A percentile compares a stretch with the other conserved stretches of the same genome.
phyloP scores from a whole-genome alignment of 2,888 invertebrate species.

The Microplitis deprimator region DNA sequence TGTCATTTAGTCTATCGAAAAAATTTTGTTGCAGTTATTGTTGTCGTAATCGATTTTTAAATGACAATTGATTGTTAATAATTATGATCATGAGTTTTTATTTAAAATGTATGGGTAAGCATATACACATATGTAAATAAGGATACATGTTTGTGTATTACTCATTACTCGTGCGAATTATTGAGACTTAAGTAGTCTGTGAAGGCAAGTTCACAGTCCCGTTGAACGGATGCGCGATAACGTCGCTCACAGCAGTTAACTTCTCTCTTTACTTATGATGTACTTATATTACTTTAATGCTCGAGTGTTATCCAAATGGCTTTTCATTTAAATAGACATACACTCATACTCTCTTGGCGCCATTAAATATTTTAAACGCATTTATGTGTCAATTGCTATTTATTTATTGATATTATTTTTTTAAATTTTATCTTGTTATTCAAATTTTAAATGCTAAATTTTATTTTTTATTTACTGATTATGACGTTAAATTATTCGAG shows the following conservation, averaged over 20 bases:
- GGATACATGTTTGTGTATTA: not conserved
- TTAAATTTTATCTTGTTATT: not conserved
- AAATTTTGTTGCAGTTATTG: too few species aligned
- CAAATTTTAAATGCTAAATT: not conserved
- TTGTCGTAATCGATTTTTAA: not conserved
- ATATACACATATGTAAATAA: conserved; percentile 17
- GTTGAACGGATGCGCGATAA: conserved; percentile 47
- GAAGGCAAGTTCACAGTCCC: conserved; percentile 49
- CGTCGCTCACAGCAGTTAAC: conserved; percentile 21
- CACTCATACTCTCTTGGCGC: not conserved
- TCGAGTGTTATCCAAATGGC: conserved; percentile 20
- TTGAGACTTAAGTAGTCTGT: conserved; percentile 2
- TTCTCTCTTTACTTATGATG: conserved; percentile 14
- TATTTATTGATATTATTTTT: not conserved
- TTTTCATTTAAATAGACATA: conserved; percentile 19
- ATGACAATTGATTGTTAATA: not conserved
- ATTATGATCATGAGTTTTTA: not conserved
- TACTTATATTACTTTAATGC: conserved; percentile 7
- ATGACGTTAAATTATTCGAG: not conserved
- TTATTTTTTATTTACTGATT: not conserved
- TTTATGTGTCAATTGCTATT: not conserved
- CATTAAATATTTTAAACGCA: not conserved
- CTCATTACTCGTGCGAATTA: not conserved
- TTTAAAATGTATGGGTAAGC: not conserved
- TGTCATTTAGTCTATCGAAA: too few species aligned